Conservation (phyloP, 2,113 vertebrate species). For the Cinclus mexicanus region DNA sequence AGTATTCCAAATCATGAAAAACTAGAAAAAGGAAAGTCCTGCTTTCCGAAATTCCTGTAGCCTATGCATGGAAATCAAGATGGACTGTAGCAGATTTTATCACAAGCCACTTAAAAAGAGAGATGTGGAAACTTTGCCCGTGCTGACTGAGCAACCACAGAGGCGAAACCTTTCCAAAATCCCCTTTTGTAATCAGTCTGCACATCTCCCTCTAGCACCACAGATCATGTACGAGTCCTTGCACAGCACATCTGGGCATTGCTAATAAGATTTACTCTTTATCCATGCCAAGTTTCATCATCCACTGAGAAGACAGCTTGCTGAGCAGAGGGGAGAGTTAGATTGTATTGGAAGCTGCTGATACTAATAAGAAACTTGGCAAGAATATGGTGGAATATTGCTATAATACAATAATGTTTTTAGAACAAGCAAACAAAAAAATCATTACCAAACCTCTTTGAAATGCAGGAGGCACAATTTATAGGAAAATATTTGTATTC, state of each 20-base stretch:
- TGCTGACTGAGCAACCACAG: constrained; percentile 27
- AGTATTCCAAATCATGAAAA: not conserved
- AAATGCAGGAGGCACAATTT: not conserved
- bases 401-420: not conserved
- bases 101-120: not conserved
- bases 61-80: not conserved
- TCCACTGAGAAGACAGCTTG: constrained; percentile 41
- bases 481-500: not conserved
- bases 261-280: constrained; percentile 48
- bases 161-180: constrained; percentile 18
- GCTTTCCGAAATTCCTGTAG: constrained; percentile 18
- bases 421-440: constrained; percentile 4
- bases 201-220: not conserved
- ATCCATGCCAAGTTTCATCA: constrained; percentile 40
- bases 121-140: not conserved
- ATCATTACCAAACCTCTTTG: not conserved
- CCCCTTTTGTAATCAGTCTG: not conserved
- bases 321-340: constrained; percentile 35
- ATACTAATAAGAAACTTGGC: constrained; percentile 35
- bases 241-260: constrained; percentile 19
- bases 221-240: not conserved
- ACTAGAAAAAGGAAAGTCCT: not conserved
- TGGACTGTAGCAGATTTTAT: constrained; percentile 38
- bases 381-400: not conserved
- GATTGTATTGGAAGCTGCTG: not conserved